phyloP scores from a whole-genome alignment of 1,140 invertebrate genomes.

The Drosophila ohnishii region DNA sequence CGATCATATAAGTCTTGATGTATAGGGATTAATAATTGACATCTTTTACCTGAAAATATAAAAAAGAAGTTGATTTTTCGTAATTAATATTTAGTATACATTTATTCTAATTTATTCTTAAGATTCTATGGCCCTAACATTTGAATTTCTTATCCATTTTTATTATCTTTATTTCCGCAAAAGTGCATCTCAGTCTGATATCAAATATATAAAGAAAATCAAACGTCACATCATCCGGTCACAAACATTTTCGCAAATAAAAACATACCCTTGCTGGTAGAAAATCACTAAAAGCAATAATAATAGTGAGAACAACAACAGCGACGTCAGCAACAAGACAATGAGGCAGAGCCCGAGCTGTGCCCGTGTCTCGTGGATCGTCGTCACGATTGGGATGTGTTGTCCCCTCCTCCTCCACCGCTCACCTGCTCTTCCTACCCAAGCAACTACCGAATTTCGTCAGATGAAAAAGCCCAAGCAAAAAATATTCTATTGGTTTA shows the following conservation, averaged over 20 bases:
- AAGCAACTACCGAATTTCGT: conserved; percentile 22
- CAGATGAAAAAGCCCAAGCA: conserved; percentile 21
- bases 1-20: neutral
- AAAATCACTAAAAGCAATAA: conserved; percentile 5
- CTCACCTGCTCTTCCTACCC: neutral
- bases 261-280: neutral
- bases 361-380: conserved; percentile 8
- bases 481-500: conserved; percentile 21
- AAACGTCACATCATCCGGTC: conserved; percentile 1
- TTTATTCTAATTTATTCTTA: too few relatives aligned
- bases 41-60: conserved; percentile 2
- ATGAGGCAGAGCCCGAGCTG: conserved; percentile 21
- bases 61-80: neutral
- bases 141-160: neutral
- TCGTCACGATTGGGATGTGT: conserved; percentile 23
- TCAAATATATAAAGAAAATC: too few relatives aligned
- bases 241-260: neutral
- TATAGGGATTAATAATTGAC: too few relatives aligned
- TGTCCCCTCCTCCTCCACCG: neutral
- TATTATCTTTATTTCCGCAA: too few relatives aligned
- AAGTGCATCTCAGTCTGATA: too few relatives aligned
- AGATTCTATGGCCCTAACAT: too few relatives aligned
- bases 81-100: neutral
- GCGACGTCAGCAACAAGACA: conserved; percentile 34
- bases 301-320: conserved; percentile 8